Conservation (phyloP, 2,888 invertebrate genomes). For the Andrena hattorfiana region DNA sequence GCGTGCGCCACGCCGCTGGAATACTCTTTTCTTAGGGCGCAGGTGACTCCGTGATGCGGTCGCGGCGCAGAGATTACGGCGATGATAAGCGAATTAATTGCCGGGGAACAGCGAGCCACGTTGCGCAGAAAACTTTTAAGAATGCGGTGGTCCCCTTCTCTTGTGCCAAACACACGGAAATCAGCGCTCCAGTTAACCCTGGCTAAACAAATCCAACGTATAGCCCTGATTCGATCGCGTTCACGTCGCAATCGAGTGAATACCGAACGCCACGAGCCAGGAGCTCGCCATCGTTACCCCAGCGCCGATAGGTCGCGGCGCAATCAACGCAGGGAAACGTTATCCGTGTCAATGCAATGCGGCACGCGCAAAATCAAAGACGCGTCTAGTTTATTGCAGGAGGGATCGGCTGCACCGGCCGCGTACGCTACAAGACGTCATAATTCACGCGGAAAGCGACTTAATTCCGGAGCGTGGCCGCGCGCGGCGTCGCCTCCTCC, state of each 20-base stretch:
- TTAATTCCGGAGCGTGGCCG: slow-evolving; percentile 46
- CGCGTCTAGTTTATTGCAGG: slow-evolving; percentile 32
- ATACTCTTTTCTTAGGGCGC: slow-evolving; percentile 27
- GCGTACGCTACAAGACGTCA: slow-evolving; percentile 45
- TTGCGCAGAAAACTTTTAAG: background rate
- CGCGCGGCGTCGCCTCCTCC: slow-evolving; percentile 27
- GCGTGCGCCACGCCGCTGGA: slow-evolving; percentile 2
- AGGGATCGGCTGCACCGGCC: slow-evolving; percentile 23
- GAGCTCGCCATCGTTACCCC: too few relatives aligned
- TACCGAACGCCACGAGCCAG: too few relatives aligned
- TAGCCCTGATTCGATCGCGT: too few relatives aligned
- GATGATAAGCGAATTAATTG: slow-evolving; percentile 34
- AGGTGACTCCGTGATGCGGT: slow-evolving; percentile 13
- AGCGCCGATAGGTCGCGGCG: background rate
- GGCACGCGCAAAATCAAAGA: slow-evolving; percentile 4
- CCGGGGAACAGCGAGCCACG: background rate
- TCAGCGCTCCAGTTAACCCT: background rate
- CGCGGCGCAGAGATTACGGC: background rate
- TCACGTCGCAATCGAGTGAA: too few relatives aligned
- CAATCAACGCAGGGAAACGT: slow-evolving; percentile 15
- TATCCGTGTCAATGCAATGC: background rate
- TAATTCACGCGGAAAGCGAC: slow-evolving; percentile 62
- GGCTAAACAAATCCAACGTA: too few relatives aligned
- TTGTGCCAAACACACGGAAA: background rate
- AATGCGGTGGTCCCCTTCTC: background rate